A percentile compares a stretch with the other conserved stretches of the same genome.
phyloP scores from a whole-genome alignment of 2,888 invertebrate species.

The Mythimna loreyi region DNA sequence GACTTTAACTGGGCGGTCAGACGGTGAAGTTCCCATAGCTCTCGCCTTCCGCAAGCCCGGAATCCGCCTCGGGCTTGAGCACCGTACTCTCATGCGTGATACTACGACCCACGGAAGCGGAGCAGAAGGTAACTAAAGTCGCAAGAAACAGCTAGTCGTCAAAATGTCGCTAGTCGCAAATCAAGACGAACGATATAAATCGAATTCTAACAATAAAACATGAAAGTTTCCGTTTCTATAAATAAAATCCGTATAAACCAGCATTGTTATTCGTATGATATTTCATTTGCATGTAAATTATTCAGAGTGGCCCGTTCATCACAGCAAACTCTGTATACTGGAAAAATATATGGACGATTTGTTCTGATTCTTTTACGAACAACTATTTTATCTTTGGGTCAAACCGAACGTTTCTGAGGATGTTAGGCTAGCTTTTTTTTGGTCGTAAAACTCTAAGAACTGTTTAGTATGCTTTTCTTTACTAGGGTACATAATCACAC shows the following conservation, averaged over 20 bases:
- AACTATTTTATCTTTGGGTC: background rate
- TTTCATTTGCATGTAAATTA: slow-evolving; percentile 48
- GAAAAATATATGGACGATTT: slow-evolving; percentile 8
- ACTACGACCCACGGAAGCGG: too few relatives aligned
- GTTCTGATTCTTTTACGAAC: slow-evolving; percentile 3
- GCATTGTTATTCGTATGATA: slow-evolving; percentile 28
- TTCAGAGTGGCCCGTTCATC: slow-evolving; percentile 28
- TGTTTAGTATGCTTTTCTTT: background rate
- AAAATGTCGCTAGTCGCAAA: slow-evolving; percentile 11
- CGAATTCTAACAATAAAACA: slow-evolving; percentile 24
- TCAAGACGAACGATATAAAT: background rate
- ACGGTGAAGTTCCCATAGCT: too few relatives aligned
- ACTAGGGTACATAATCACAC: background rate
- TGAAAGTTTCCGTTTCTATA: slow-evolving; percentile 4
- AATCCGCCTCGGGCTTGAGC: too few relatives aligned
- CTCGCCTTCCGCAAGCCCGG: too few relatives aligned
- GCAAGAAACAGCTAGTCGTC: background rate
- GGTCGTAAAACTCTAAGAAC: background rate
- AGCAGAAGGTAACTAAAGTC: too few relatives aligned
- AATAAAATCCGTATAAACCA: slow-evolving; percentile 28
- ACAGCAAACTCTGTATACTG: slow-evolving; percentile 1
- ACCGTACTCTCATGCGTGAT: too few relatives aligned
- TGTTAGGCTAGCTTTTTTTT: background rate
- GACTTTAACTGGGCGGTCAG: too few relatives aligned
- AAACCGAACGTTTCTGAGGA: background rate